Evolutionary conservation across 2,888 invertebrate species (phyloP).

Genomic region (Gerosis bhagava): DNA sequence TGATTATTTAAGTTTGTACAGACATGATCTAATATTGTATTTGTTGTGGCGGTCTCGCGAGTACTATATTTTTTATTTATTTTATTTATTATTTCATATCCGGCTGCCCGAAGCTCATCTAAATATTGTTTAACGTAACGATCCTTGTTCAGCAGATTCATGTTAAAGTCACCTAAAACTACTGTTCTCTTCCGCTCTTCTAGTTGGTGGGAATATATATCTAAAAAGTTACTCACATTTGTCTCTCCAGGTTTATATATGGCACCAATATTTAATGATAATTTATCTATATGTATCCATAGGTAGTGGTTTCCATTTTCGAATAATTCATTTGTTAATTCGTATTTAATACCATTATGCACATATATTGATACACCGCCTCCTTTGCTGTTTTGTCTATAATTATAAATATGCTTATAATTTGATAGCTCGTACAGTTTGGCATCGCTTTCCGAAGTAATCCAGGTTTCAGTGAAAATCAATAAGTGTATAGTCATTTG

Average conservation of each 20-base stretch:
- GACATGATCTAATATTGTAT: conserved; percentile 32
- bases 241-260: too few species aligned
- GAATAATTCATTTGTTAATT: neutral
- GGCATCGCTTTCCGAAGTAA: conserved; percentile 26
- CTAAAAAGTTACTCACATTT: too few species aligned
- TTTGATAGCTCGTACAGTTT: conserved; percentile 22
- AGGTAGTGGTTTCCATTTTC: too few species aligned
- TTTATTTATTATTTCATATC: too few species aligned
- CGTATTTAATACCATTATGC: conserved; percentile 6
- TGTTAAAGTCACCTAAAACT: too few species aligned
- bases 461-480: conserved; percentile 34
- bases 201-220: too few species aligned
- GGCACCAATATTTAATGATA: too few species aligned
- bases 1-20: conserved; percentile 27
- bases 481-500: conserved; percentile 17
- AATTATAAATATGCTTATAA: conserved; percentile 19
- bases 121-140: too few species aligned
- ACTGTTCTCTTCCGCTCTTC: too few species aligned
- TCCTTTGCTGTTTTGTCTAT: conserved; percentile 4
- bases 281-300: too few species aligned
- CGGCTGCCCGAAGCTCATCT: too few species aligned
- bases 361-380: conserved; percentile 11
- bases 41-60: conserved; percentile 24
- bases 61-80: neutral
- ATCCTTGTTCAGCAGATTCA: too few species aligned